Evolutionary conservation across 1,140 invertebrate genomes (phyloP), one percentile per base, ranked within the genome.

Genomic region (Oncopodura yosiiana): DNA sequence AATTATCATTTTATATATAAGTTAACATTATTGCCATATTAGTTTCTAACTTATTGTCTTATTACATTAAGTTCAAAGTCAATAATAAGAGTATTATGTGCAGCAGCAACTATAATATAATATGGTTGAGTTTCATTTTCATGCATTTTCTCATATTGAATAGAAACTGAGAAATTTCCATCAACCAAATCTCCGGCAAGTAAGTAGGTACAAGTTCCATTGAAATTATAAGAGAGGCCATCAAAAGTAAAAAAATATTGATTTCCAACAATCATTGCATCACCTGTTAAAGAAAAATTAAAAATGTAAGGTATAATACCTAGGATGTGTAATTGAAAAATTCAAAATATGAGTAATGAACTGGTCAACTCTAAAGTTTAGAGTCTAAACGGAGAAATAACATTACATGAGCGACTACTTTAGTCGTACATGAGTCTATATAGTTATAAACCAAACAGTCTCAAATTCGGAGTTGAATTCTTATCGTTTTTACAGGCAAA

Each of bases 241-340:
- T 91, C 87, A 65, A 88, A 90, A 2, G 86, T 89, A 34, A 82
- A 75, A 62, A 80, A 83, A 67, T 88, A 79, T 27, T 80, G 76
- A 0, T 74, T 70, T 3, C 83, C 84, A 42, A 81, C 74, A 11
- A 91, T 72, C 63, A 81, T 74, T 2, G 81, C 81, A 64, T 80
- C 76, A 30, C 78, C 81, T 83, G 59, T 39, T 74, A 75, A 45
- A 61, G 46, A 23, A 29, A 56, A 37, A 43, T 51, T 36, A 21
- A 56, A 50, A 21, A 29, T 36, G 11, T 0, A 32, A 37, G 2
- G 9, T 18, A 34, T 21, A 32, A 11, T 23, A 38, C n/a, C 9
- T 53, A 46, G 12, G 12, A 37, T 38, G 24, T 44, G 34, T 21
- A 14, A 21, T 23, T 26, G 24, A 44, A n/a, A 9, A 24, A 3